Conservation (phyloP, 1,140 invertebrate genomes). For the Aphidius gifuensis region DNA sequence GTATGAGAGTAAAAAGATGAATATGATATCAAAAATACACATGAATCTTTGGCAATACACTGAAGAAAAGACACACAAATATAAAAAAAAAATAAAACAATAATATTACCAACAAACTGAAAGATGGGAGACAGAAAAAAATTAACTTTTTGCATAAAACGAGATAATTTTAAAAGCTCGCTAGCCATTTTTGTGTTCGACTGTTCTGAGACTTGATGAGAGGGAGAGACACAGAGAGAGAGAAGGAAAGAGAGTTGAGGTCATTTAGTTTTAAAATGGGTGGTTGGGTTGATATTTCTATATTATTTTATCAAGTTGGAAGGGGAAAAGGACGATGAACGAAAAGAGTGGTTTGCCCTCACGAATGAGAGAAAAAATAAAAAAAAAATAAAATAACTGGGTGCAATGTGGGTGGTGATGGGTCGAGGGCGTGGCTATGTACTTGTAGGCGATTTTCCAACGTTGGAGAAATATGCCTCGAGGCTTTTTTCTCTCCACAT, state of each 20-base stretch:
- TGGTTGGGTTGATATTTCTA: neutral
- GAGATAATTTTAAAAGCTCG: constrained; percentile 53
- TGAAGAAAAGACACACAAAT: neutral
- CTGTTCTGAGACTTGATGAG: constrained; percentile 20
- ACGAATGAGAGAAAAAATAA: neutral
- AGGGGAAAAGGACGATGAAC: constrained; percentile 17
- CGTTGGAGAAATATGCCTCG: constrained; percentile 10
- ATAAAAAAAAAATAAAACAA: neutral
- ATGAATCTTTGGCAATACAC: neutral
- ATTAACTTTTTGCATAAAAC: constrained; percentile 51
- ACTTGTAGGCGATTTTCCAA: constrained; percentile 23
- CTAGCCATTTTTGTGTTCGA: constrained; percentile 31
- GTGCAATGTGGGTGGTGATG: constrained; percentile 12
- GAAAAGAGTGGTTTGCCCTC: constrained; percentile 21
- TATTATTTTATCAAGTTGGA: neutral
- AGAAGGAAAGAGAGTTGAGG: constrained; percentile 27
- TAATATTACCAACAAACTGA: neutral
- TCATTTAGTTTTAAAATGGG: constrained; percentile 7
- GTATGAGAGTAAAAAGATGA: too few relatives aligned
- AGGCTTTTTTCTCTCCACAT: too few relatives aligned
- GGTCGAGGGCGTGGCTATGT: constrained; percentile 21
- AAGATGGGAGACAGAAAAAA: constrained; percentile 1
- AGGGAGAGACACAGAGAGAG: constrained; percentile 24
- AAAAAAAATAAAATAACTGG: neutral
- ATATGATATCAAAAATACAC: neutral